Conservation (phyloP, 2,113 vertebrate species). For the Acrocephalus kingi region DNA sequence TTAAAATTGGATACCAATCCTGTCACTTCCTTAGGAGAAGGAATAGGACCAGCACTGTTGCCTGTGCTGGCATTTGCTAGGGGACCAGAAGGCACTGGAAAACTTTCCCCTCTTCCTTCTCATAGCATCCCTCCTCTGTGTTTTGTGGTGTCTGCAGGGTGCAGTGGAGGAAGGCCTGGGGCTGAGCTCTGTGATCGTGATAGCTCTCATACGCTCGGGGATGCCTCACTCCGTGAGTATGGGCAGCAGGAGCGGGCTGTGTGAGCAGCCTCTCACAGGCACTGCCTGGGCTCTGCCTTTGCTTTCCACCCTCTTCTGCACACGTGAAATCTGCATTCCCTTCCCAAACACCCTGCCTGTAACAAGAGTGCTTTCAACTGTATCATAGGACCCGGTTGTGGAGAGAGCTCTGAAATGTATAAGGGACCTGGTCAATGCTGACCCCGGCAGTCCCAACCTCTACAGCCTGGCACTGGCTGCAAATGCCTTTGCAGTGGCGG, state of each 20-base stretch:
- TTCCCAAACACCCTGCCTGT: neutral
- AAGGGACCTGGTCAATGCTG: slow-evolving; percentile 16
- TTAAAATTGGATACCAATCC: neutral
- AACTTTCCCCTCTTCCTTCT: neutral
- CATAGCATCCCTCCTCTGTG: neutral
- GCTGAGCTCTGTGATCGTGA: slow-evolving; percentile 5
- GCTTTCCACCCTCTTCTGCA: neutral
- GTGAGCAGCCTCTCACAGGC: neutral
- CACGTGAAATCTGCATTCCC: neutral
- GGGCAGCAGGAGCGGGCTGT: accelerated
- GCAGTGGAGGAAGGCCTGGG: slow-evolving; percentile 56
- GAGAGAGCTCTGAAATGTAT: slow-evolving; percentile 65
- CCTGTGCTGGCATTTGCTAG: neutral
- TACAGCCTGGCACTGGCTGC: slow-evolving; percentile 69
- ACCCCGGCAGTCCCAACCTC: neutral
- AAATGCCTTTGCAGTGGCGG: slow-evolving; percentile 63
- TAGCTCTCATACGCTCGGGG: slow-evolving; percentile 15
- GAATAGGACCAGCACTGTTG: neutral
- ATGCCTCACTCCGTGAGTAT: slow-evolving; percentile 7
- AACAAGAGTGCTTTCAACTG: neutral
- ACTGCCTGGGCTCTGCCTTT: neutral
- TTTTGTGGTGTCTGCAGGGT: slow-evolving; percentile 11
- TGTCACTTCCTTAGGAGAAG: neutral
- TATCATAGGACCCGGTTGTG: slow-evolving; percentile 58
- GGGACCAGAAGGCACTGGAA: neutral